Percentiles rank a stretch among this genome's conserved stretches.
phyloP scores from a whole-genome alignment of 2,888 invertebrate species.

The Chloroclysta siterata region DNA sequence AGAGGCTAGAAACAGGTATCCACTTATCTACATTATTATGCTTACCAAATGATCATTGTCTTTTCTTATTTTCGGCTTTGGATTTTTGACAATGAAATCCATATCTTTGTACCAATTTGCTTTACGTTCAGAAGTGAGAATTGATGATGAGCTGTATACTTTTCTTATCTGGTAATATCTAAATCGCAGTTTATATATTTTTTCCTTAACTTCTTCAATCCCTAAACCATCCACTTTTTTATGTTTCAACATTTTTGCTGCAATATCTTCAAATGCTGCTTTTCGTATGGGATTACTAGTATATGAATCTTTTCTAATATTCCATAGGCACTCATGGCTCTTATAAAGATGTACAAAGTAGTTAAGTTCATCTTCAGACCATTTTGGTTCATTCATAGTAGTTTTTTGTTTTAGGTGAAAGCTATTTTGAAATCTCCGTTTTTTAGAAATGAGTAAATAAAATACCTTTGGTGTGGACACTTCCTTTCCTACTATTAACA shows the following conservation, averaged over 20 bases:
- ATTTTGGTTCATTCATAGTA: constrained; percentile 8
- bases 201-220: constrained; percentile 8
- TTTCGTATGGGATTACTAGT: background rate
- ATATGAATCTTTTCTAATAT: background rate
- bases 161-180: background rate
- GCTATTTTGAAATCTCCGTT: background rate
- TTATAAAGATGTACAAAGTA: constrained; percentile 17
- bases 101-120: constrained; percentile 22
- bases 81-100: constrained; percentile 4
- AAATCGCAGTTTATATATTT: background rate
- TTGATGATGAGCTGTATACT: background rate
- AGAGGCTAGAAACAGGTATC: too few species aligned
- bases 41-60: constrained; percentile 1
- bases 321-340: constrained; percentile 27
- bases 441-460: too few species aligned
- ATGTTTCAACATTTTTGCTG: constrained; percentile 12
- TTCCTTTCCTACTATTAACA: too few species aligned
- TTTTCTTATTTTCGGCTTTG: background rate
- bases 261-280: constrained; percentile 17
- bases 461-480: too few species aligned
- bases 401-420: background rate
- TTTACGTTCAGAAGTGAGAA: background rate
- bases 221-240: background rate
- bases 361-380: constrained; percentile 9
- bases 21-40: background rate